Conservation (phyloP, 2,888 invertebrate genomes). For the Rhagonycha lutea region DNA sequence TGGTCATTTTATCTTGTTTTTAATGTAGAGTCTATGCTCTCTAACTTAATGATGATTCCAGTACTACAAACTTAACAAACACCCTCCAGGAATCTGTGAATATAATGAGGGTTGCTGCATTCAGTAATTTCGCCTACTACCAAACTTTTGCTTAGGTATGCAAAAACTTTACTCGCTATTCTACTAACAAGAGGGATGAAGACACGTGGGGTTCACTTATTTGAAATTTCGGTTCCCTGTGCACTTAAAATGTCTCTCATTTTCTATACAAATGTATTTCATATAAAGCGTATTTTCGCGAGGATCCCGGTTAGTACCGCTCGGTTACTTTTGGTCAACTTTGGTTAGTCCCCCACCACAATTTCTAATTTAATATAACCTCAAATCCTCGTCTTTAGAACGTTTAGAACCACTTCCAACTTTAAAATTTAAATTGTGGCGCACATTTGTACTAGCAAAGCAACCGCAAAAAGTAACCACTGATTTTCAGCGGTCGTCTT, state of each 20-base stretch:
- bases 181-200: slow-evolving; percentile 26
- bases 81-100: slow-evolving; percentile 43
- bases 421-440: no score
- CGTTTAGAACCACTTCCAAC: no score
- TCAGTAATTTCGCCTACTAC: slow-evolving; percentile 48
- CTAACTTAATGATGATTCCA: slow-evolving; percentile 18
- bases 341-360: no score
- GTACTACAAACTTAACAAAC: slow-evolving; percentile 35
- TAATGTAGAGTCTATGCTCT: slow-evolving; percentile 15
- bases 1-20: slow-evolving; percentile 23
- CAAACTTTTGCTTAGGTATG: slow-evolving; percentile 46
- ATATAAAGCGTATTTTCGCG: no score
- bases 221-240: slow-evolving; percentile 15
- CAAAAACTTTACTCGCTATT: slow-evolving; percentile 45
- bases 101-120: slow-evolving; percentile 45
- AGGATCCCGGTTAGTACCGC: no score
- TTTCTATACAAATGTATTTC: slow-evolving; percentile 2
- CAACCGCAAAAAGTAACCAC: no score
- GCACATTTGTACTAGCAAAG: no score
- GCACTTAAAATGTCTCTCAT: slow-evolving; percentile 7
- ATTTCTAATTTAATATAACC: no score
- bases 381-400: no score
- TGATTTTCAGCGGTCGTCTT: no score
- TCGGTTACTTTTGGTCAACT: no score
- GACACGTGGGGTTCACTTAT: slow-evolving; percentile 14